A percentile compares a stretch with the other conserved stretches of the same genome.
phyloP scores from a whole-genome alignment of 53 echinoderm and acorn worm genomes.

The Arbacia lixula region DNA sequence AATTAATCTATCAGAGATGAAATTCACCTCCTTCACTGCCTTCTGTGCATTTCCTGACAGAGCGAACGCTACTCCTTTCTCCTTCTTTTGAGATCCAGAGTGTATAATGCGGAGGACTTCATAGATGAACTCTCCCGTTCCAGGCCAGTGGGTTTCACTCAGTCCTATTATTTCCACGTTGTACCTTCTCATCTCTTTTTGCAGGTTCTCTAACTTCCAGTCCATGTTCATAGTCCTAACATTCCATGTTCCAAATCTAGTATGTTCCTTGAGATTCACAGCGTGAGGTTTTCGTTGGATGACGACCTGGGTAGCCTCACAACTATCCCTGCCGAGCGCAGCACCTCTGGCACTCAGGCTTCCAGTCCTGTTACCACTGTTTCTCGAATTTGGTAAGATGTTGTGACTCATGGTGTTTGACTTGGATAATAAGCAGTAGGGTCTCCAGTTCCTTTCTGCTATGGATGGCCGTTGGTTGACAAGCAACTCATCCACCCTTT shows the following conservation, averaged over 20 bases:
- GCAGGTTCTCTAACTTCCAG: constrained; percentile 12
- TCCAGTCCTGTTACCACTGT: constrained; percentile 23
- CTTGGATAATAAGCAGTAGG: constrained; percentile 40
- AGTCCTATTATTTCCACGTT: constrained; percentile 11
- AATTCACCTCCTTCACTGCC: too few species aligned
- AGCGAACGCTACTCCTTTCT: too few species aligned
- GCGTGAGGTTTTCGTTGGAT: constrained; percentile 3
- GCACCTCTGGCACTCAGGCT: constrained; percentile 1
- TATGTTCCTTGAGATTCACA: constrained; percentile 4
- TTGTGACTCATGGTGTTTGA: constrained; percentile 27
- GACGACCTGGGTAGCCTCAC: constrained; percentile 23
- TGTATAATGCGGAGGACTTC: neutral
- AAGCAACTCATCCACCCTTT: neutral
- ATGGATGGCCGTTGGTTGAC: constrained; percentile 6
- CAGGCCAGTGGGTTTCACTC: constrained; percentile 7
- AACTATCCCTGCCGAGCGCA: constrained; percentile 18
- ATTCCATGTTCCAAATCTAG: constrained; percentile 9
- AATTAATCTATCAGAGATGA: too few species aligned
- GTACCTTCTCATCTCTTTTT: constrained; percentile 16
- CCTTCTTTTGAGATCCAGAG: constrained; percentile 19
- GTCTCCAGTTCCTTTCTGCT: constrained; percentile 27
- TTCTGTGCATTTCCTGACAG: too few species aligned
- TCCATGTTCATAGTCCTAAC: constrained; percentile 28
- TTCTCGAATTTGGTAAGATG: neutral
- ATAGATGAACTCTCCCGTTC: constrained; percentile 30